Conservation (phyloP, 2,113 vertebrate species). For the Noctilio leporinus region DNA sequence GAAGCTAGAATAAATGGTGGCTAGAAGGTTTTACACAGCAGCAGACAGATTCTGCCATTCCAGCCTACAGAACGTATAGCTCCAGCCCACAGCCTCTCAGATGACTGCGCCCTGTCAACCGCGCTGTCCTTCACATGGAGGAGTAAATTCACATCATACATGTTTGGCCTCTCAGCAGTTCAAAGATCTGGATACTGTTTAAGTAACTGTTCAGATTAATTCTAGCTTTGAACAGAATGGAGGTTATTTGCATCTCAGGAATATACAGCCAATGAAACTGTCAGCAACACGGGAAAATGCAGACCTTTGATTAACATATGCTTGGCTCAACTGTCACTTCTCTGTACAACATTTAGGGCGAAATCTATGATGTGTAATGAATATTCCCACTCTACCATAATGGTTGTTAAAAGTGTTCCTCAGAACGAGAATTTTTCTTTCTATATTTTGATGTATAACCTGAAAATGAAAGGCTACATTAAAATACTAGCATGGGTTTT, state of each 20-base stretch:
- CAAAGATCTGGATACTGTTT: slow-evolving; percentile 63
- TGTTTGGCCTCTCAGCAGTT: slow-evolving; percentile 67
- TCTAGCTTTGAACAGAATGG: slow-evolving; percentile 61
- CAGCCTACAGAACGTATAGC: slow-evolving; percentile 62
- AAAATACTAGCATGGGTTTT: slow-evolving; percentile 44
- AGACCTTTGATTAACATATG: slow-evolving; percentile 67
- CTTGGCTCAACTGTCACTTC: slow-evolving; percentile 67
- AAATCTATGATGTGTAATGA: slow-evolving; percentile 43
- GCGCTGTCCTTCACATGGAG: slow-evolving; percentile 45
- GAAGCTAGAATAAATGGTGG: slow-evolving; percentile 78
- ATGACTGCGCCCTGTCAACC: slow-evolving; percentile 43
- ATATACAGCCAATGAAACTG: slow-evolving; percentile 66
- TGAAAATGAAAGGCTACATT: slow-evolving; percentile 47
- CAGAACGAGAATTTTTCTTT: background rate
- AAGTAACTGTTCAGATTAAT: slow-evolving; percentile 50
- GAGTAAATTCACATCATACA: slow-evolving; percentile 60
- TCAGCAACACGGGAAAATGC: slow-evolving; percentile 63
- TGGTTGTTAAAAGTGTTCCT: slow-evolving; percentile 36
- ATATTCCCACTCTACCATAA: background rate
- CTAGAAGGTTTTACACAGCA: slow-evolving; percentile 74
- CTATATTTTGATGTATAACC: slow-evolving; percentile 20
- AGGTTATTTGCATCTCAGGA: slow-evolving; percentile 71
- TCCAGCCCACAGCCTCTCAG: slow-evolving; percentile 49
- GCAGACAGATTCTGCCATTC: slow-evolving; percentile 79
- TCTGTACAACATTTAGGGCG: slow-evolving; percentile 8